phyloP scores from a whole-genome alignment of 1,140 invertebrate genomes.

The Acyrthosiphon pisum region DNA sequence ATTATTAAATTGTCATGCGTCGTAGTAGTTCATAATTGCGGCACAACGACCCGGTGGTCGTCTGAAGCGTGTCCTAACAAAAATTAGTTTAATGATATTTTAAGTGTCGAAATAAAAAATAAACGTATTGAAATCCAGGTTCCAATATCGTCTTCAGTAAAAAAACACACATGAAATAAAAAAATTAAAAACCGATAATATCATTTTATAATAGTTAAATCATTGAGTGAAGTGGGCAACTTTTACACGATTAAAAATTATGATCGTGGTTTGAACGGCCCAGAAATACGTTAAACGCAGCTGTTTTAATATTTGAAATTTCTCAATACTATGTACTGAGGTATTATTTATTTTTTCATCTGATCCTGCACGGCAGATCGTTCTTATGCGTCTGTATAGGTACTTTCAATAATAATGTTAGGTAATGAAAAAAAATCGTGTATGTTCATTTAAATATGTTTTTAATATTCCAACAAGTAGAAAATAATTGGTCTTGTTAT shows the following conservation, averaged over 20 bases:
- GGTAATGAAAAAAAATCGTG: no score
- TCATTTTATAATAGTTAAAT: no score
- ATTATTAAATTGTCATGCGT: background rate
- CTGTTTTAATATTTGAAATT: no score
- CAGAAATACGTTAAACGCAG: no score
- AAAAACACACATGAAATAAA: background rate
- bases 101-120: background rate
- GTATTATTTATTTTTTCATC: no score
- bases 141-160: background rate
- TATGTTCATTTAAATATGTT: background rate
- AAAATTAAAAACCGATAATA: background rate
- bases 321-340: no score
- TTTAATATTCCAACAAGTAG: background rate
- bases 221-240: no score
- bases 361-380: no score
- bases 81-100: background rate
- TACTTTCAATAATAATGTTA: background rate
- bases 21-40: background rate
- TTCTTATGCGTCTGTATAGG: no score
- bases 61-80: background rate
- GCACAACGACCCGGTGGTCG: background rate
- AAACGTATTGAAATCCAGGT: background rate
- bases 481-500: background rate
- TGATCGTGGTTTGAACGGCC: no score
- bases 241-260: no score